Percentiles rank a stretch among this genome's conserved stretches.
Conservation (phyloP, 1,140 invertebrate genomes). For the Papilio dardanus region DNA sequence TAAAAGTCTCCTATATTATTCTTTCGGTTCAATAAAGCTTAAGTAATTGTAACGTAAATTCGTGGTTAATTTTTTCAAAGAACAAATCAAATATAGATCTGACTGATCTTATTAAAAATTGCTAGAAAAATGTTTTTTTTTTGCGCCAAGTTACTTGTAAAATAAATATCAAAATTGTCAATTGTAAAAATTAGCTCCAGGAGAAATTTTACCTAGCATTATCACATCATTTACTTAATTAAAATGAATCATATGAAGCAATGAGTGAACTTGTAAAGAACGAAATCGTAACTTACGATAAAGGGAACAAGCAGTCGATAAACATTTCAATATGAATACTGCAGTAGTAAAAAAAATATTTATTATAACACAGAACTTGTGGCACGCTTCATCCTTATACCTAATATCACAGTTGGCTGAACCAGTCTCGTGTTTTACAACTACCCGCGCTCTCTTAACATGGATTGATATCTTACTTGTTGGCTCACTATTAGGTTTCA, state of each 20-base stretch:
- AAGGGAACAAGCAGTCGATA: slow-evolving; percentile 60
- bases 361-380: slow-evolving; percentile 68
- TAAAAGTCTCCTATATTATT: too few species aligned
- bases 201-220: background rate
- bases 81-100: too few species aligned
- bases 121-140: background rate
- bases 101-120: too few species aligned
- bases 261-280: background rate
- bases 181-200: background rate
- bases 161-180: too few species aligned
- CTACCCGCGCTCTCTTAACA: slow-evolving; percentile 60
- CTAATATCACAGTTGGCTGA: slow-evolving; percentile 65
- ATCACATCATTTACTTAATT: background rate
- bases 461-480: slow-evolving; percentile 76
- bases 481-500: slow-evolving; percentile 46
- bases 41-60: too few species aligned
- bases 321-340: slow-evolving; percentile 72
- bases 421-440: slow-evolving; percentile 30
- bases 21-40: too few species aligned
- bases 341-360: slow-evolving; percentile 72
- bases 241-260: background rate
- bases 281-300: slow-evolving; percentile 46
- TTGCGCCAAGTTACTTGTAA: background rate
- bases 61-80: too few species aligned
- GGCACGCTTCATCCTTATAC: slow-evolving; percentile 54